Percentiles rank a stretch among this genome's conserved stretches.
phyloP scores from a whole-genome alignment of 2,888 invertebrate genomes.

The Hylaea fasciaria region DNA sequence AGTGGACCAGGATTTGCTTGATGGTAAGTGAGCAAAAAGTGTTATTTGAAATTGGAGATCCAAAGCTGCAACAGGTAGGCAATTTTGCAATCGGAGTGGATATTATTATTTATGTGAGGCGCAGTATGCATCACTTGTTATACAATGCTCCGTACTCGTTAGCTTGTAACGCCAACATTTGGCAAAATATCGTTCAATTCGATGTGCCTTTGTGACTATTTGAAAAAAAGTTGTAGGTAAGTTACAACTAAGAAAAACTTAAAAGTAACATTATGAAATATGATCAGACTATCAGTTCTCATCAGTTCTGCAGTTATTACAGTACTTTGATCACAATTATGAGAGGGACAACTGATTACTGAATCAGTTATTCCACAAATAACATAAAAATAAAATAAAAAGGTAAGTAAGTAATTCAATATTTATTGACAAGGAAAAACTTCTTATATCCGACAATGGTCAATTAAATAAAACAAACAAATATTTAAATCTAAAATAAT shows the following conservation, averaged over 20 bases:
- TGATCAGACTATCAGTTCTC: too few species aligned
- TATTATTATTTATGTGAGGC: constrained; percentile 42
- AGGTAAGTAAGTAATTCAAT: too few species aligned
- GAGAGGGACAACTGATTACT: too few species aligned
- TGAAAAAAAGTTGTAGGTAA: background rate
- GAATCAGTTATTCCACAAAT: too few species aligned
- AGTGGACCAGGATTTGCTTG: constrained; percentile 79
- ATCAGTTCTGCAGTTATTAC: too few species aligned
- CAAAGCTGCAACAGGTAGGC: constrained; percentile 43
- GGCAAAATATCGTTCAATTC: constrained; percentile 3
- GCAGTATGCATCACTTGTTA: constrained; percentile 35
- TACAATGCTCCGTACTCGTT: constrained; percentile 19
- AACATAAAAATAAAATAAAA: too few species aligned
- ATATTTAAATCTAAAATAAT: too few species aligned
- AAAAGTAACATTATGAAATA: too few species aligned
- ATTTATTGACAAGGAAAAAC: too few species aligned
- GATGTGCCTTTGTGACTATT: background rate
- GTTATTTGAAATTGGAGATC: constrained; percentile 54
- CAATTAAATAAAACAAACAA: too few species aligned
- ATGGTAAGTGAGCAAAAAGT: constrained; percentile 61
- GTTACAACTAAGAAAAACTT: background rate
- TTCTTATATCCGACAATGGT: too few species aligned
- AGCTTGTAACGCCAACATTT: background rate
- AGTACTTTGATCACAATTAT: too few species aligned
- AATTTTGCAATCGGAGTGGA: constrained; percentile 41